Evolutionary conservation across 2,113 vertebrate genomes (phyloP).

Genomic region (Laticauda laticaudata): DNA sequence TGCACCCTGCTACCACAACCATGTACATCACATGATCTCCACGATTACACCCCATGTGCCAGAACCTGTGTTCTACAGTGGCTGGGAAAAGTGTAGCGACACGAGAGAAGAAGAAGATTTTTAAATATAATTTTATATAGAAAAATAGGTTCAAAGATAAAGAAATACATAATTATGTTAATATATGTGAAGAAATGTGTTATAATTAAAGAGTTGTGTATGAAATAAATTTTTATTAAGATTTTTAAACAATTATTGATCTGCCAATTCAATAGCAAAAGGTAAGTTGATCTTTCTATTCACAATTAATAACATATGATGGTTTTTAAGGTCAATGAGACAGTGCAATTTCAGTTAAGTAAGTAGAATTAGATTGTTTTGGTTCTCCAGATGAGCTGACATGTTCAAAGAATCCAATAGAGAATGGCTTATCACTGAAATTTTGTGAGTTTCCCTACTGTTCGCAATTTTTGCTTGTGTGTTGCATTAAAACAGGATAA

Average conservation of each 20-base stretch:
- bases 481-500: conserved; percentile 53
- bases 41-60: no score
- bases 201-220: background rate
- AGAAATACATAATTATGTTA: background rate
- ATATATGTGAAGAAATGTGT: background rate
- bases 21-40: no score
- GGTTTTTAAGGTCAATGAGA: background rate
- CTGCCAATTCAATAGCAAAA: background rate
- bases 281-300: background rate
- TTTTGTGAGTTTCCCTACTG: conserved; percentile 47
- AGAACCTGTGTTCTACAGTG: no score
- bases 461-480: conserved; percentile 50
- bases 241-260: background rate
- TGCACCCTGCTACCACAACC: no score
- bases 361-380: background rate
- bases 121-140: background rate
- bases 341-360: background rate
- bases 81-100: no score
- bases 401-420: conserved; percentile 38
- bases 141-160: background rate
- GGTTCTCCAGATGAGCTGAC: conserved; percentile 21
- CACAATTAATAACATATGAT: background rate
- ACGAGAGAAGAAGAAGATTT: no score
- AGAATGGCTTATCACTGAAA: conserved; percentile 34
- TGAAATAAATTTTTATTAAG: background rate